Conservation (phyloP, 1,140 invertebrate species). For the Idris sp. region DNA sequence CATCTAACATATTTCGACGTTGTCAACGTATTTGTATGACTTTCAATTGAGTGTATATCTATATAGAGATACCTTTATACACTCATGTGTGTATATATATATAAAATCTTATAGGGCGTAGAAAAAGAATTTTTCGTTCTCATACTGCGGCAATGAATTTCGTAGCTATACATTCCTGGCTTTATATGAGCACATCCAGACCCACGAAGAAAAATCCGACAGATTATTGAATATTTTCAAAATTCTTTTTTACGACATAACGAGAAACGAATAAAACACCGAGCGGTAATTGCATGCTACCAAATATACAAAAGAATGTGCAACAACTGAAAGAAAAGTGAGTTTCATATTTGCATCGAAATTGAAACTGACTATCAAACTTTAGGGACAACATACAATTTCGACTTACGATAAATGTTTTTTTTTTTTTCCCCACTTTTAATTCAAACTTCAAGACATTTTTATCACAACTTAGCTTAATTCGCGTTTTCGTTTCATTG, state of each 20-base stretch:
- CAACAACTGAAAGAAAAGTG: too few relatives aligned
- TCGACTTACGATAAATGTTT: not conserved
- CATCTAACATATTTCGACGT: conserved; percentile 32
- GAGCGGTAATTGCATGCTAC: conserved; percentile 3
- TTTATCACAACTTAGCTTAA: conserved; percentile 10
- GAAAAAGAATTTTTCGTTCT: conserved; percentile 45
- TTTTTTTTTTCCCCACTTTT: conserved; percentile 13
- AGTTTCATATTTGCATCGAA: conserved; percentile 6
- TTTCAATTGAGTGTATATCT: not conserved
- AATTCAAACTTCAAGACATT: conserved; percentile 33
- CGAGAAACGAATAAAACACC: conserved; percentile 10
- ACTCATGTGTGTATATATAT: too few relatives aligned
- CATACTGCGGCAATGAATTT: conserved; percentile 44
- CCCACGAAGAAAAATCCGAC: conserved; percentile 14
- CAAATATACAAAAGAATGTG: not conserved
- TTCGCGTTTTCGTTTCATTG: conserved; percentile 32
- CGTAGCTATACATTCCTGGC: conserved; percentile 42
- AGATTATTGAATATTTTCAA: conserved; percentile 48
- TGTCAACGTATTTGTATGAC: conserved; percentile 33
- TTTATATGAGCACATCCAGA: conserved; percentile 32
- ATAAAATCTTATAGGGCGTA: conserved; percentile 16
- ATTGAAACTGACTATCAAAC: conserved; percentile 17
- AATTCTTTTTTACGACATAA: conserved; percentile 19
- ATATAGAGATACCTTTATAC: too few relatives aligned
- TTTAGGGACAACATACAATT: conserved; percentile 23